A percentile compares a stretch with the other conserved stretches of the same genome.
Conservation (phyloP, 2,113 vertebrate genomes). For the Elephas maximus region DNA sequence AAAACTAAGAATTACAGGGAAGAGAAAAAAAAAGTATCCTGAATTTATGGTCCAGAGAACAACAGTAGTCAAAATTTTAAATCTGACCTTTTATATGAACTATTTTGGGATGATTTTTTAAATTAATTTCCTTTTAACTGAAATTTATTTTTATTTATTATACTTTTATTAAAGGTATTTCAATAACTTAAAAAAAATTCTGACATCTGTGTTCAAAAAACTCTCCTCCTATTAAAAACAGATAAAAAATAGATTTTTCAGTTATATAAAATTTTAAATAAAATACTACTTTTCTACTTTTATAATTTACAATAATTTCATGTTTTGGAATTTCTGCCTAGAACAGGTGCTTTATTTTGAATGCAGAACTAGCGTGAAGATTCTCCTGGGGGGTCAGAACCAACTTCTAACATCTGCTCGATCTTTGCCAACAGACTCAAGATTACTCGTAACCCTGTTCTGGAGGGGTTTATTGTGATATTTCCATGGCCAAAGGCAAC, state of each 20-base stretch:
- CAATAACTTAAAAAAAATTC: neutral
- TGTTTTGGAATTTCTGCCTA: neutral
- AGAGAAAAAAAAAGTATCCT: neutral
- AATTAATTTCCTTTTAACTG: neutral
- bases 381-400: neutral
- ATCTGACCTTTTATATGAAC: neutral
- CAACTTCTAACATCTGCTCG: neutral
- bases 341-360: neutral
- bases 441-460: neutral
- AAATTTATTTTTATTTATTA: neutral
- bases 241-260: neutral
- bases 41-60: neutral
- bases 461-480: fast-evolving
- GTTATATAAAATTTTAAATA: neutral
- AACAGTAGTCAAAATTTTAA: neutral
- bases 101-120: neutral
- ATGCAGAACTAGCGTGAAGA: neutral
- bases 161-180: neutral
- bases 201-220: neutral
- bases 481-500: constrained; percentile 18
- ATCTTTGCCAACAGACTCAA: neutral
- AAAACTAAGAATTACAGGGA: neutral
- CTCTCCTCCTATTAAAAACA: neutral
- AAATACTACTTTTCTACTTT: neutral
- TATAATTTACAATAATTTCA: neutral